Evolutionary conservation across 2,797 vertebrate species (phyloP).

Genomic region (Falco cherrug): DNA sequence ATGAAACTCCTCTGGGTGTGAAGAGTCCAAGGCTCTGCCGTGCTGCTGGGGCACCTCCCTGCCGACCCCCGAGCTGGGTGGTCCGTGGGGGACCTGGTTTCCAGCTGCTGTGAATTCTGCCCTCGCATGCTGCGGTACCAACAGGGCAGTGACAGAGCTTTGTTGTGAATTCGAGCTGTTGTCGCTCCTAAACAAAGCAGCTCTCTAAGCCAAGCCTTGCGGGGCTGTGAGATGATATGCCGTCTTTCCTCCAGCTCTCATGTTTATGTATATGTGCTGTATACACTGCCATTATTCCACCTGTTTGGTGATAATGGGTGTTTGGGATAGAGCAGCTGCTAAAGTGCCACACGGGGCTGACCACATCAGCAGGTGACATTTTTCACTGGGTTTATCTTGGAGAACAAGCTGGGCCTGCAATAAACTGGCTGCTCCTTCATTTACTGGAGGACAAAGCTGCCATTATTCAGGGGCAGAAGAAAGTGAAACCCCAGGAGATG

Average conservation of each 20-base stretch:
- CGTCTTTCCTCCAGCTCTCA: neutral
- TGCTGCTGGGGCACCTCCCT: neutral
- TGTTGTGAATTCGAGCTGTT: neutral
- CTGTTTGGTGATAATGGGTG: neutral
- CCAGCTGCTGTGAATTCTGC: neutral
- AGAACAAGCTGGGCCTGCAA: constrained; percentile 7
- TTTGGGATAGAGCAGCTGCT: constrained; percentile 28
- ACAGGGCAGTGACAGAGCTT: neutral
- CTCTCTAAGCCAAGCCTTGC: neutral
- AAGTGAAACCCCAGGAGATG: constrained; percentile 23
- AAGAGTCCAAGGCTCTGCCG: neutral
- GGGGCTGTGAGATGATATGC: neutral
- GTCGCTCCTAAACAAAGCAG: neutral
- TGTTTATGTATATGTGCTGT: neutral
- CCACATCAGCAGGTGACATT: constrained; percentile 29
- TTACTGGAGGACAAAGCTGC: constrained; percentile 33
- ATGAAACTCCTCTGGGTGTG: neutral
- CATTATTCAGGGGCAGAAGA: constrained; percentile 39
- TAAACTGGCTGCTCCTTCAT: constrained; percentile 14
- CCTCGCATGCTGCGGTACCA: neutral
- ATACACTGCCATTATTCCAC: neutral
- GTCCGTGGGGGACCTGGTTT: neutral
- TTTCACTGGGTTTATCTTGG: constrained; percentile 28
- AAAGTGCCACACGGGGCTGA: neutral
- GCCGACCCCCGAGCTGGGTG: neutral